Evolutionary conservation across 2,113 vertebrate species (phyloP).

Genomic region (Callospermophilus lateralis): DNA sequence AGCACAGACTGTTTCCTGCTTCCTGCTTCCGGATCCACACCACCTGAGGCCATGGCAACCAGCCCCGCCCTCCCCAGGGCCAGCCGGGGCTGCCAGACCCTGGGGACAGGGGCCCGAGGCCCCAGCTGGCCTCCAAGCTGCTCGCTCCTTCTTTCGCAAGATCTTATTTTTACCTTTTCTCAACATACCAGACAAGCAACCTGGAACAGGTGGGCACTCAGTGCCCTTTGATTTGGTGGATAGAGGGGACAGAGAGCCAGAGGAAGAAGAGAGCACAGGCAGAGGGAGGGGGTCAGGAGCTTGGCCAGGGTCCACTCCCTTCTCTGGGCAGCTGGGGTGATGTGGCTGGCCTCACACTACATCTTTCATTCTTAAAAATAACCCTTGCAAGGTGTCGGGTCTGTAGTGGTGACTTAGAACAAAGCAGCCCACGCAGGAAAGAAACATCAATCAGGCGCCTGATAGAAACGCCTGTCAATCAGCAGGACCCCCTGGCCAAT

Average conservation of each 20-base stretch:
- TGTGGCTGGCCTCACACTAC: not conserved
- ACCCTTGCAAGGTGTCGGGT: too few species aligned
- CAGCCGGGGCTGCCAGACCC: not conserved
- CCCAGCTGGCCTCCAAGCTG: not conserved
- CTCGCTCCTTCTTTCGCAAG: not conserved
- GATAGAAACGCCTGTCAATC: too few species aligned
- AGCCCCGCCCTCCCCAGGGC: slow-evolving; percentile 45
- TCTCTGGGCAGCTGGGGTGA: not conserved
- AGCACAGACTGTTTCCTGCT: slow-evolving; percentile 59
- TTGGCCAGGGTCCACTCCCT: not conserved
- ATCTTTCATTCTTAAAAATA: not conserved
- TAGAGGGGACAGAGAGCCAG: not conserved
- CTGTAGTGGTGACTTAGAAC: too few species aligned
- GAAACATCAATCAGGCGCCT: too few species aligned
- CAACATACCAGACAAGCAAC: not conserved
- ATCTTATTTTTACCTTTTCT: not conserved
- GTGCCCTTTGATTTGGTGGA: not conserved
- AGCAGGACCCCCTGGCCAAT: too few species aligned
- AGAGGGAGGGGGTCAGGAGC: not conserved
- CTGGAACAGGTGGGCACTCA: not conserved
- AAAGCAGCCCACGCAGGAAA: too few species aligned
- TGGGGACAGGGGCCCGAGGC: not conserved
- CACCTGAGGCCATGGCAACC: slow-evolving; percentile 67
- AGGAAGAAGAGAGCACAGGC: not conserved
- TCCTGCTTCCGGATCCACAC: slow-evolving; percentile 63